phyloP scores from a whole-genome alignment of 2,888 invertebrate genomes.

The Aphrophora alni region DNA sequence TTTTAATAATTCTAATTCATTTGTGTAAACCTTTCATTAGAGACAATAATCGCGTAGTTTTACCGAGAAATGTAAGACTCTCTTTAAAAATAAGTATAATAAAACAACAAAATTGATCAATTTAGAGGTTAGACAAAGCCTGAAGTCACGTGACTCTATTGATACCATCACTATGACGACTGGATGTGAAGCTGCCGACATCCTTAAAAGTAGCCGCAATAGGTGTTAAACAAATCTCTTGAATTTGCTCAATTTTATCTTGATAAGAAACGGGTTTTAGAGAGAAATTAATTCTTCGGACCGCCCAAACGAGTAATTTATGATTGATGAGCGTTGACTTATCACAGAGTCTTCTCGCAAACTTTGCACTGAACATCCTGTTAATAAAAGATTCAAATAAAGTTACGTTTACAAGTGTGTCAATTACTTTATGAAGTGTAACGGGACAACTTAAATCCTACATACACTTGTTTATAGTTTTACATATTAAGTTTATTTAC shows the following conservation, averaged over 20 bases:
- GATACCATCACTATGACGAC: too few species aligned
- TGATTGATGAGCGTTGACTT: background rate
- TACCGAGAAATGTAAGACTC: too few species aligned
- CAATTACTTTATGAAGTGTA: background rate
- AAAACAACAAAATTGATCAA: too few species aligned
- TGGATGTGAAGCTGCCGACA: background rate
- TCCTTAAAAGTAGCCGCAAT: background rate
- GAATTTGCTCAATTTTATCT: background rate
- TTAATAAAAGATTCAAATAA: background rate
- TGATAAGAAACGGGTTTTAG: background rate
- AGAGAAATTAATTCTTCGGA: background rate
- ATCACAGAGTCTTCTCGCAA: too few species aligned
- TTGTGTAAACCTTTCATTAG: too few species aligned
- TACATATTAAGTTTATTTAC: too few species aligned
- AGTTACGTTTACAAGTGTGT: background rate
- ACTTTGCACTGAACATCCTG: background rate
- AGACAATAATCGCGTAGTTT: too few species aligned
- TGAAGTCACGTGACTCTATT: background rate
- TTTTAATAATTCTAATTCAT: too few species aligned
- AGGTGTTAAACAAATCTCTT: background rate
- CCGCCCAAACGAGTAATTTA: background rate
- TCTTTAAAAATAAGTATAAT: too few species aligned
- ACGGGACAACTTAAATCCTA: too few species aligned
- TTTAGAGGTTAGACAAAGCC: background rate
- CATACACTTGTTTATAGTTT: too few species aligned